Base-by-base conservation (phyloP, 2,888 invertebrate species). In the Noctuana brunneofusca region DNA sequence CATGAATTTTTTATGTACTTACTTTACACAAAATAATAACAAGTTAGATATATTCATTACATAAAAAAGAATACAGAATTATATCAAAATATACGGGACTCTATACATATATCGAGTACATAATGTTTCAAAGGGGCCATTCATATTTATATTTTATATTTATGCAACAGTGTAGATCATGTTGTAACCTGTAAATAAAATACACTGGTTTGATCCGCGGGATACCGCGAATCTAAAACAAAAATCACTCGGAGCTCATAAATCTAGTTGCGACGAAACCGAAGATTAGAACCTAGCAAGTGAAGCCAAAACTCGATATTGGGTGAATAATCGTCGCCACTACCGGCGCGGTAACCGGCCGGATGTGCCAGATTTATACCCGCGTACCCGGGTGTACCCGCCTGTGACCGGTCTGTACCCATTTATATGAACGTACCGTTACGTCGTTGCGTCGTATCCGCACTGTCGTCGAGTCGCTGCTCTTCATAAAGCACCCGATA, bases 261-360 rank as follows among this genome's bases (percentile, higher is more conserved):
- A 87, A 88, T 87, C 75, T 74, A 74, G 72, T 73, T 72, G 68
- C 83, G 83, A 80, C 82, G 84, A 85, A 85, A 86, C 83, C 85
- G 80, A 89, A 90, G 90, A 90, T 89, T 89, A 87, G 87, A 76
- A 80, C 79, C 79, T 81, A 85, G 86, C 85, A 83, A 89, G 87
- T 89, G 86, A 86, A 87, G 89, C 89, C 87, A 89, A 89, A 90
- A 90, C 89, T 89, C 89, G 91, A 91, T 91, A 90, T 89, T 90
- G 88, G 88, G 84, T 91, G 90, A 91, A 89, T 91, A 89, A 91
- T 90, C 85, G 91, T 88, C 82, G 83, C 83, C 86, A 88, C 89
- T 90, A 89, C 91, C 91, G 91, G 90, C 82, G 86, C 84, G 88
- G 87, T 85, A 78, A 82, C 77, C 81, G 80, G 77, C 88, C 90